Conservation (phyloP, 2,113 vertebrate species). For the Mustela nigripes region DNA sequence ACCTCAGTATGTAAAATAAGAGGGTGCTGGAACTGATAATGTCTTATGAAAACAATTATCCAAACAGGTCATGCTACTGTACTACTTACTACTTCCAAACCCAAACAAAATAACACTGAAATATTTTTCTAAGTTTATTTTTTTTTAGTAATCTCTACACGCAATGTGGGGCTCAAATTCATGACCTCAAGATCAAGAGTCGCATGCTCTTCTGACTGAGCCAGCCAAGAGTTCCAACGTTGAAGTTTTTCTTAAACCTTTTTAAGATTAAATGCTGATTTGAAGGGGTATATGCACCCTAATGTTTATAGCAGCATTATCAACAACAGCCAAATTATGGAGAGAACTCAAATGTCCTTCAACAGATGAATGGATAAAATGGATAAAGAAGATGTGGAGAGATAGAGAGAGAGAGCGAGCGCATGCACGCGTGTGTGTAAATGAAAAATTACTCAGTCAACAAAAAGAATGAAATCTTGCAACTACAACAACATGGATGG, state of each 20-base stretch:
- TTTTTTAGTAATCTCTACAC: not conserved
- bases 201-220: not conserved
- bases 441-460: not conserved
- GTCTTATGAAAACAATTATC: constrained; percentile 26
- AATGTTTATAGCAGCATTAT: too few relatives aligned
- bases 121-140: not conserved
- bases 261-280: too few relatives aligned
- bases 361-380: too few relatives aligned
- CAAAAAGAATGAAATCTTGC: not conserved
- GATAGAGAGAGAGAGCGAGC: too few relatives aligned
- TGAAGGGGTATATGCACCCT: too few relatives aligned
- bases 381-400: not conserved
- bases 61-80: constrained; percentile 13
- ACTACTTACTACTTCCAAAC: not conserved
- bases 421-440: too few relatives aligned
- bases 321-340: too few relatives aligned
- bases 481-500: not conserved
- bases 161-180: not conserved
- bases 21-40: not conserved
- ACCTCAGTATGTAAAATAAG: constrained; percentile 40
- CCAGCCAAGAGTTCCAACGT: not conserved
- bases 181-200: not conserved
- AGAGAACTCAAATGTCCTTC: too few relatives aligned
- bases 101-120: constrained; percentile 47
- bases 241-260: not conserved